These are phyloP conservation scores for Agrochola lychnidis DNA, from an alignment of 2,888 invertebrate species.

Conservation along the genomic window DNA sequence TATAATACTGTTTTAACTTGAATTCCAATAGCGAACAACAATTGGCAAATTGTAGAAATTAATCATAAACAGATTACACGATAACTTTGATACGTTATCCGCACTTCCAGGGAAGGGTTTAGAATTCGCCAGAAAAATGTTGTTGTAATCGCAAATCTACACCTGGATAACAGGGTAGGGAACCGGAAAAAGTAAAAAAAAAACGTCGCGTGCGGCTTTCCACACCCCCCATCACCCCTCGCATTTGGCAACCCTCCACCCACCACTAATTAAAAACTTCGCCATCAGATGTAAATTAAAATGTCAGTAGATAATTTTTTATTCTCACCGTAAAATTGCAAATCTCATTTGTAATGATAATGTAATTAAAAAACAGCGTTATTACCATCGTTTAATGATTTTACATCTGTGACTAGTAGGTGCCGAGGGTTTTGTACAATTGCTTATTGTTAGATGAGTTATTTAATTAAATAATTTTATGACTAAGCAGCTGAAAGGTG, in stretches of 20 bases:
- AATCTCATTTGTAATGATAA: conserved; percentile 73
- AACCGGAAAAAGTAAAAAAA: conserved; percentile 71
- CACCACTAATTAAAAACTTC: conserved; percentile 84
- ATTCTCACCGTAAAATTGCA: conserved; percentile 70
- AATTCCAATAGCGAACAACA: neutral
- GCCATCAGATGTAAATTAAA: conserved; percentile 78
- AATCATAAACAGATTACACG: conserved; percentile 16
- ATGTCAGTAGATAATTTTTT: conserved; percentile 75
- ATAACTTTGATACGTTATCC: conserved; percentile 32
- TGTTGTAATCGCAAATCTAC: conserved; percentile 48
- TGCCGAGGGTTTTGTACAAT: neutral
- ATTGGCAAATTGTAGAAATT: neutral
- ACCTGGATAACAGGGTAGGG: conserved; percentile 49
- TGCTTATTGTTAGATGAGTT: conserved; percentile 27
- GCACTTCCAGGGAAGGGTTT: conserved; percentile 16
- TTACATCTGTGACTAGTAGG: conserved; percentile 21
- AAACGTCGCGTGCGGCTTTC: conserved; percentile 69
- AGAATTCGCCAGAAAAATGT: conserved; percentile 30
- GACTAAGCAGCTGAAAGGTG: neutral
- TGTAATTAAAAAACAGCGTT: conserved; percentile 54
- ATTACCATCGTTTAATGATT: conserved; percentile 38
- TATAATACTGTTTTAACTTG: neutral
- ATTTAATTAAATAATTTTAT: conserved; percentile 27
- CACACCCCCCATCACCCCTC: conserved; percentile 33
- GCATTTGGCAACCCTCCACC: conserved; percentile 52